Conservation (phyloP, 1,140 invertebrate species). For the Ganaspis sp. region DNA sequence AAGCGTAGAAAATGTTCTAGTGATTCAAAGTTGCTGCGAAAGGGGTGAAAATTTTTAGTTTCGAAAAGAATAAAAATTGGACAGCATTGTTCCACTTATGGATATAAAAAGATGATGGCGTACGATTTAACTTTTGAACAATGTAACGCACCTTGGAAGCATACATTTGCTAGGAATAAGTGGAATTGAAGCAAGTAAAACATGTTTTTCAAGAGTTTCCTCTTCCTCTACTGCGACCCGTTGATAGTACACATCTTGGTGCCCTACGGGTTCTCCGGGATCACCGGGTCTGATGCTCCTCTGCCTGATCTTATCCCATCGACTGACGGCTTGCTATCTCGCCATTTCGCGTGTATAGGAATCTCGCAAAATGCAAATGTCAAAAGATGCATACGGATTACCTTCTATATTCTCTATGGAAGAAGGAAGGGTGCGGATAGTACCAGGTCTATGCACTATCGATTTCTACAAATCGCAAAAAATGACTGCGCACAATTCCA, state of each 20-base stretch:
- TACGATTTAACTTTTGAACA: neutral
- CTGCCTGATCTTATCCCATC: constrained; percentile 45
- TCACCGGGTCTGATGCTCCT: constrained; percentile 6
- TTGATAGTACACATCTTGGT: constrained; percentile 8
- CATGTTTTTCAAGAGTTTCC: neutral
- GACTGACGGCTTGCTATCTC: constrained; percentile 41
- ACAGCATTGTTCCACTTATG: neutral
- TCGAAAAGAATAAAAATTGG: too few relatives aligned
- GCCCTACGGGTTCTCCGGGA: constrained; percentile 23
- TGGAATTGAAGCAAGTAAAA: neutral
- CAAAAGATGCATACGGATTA: constrained; percentile 37
- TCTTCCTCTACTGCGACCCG: neutral
- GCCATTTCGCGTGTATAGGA: constrained; percentile 4
- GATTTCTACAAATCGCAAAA: constrained; percentile 18
- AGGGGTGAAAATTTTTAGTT: too few relatives aligned
- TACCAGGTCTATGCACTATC: constrained; percentile 1
- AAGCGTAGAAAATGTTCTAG: too few relatives aligned
- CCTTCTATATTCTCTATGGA: constrained; percentile 2
- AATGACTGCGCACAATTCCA: neutral
- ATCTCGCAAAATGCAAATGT: constrained; percentile 45
- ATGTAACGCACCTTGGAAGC: neutral
- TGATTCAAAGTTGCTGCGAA: too few relatives aligned
- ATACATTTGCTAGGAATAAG: neutral
- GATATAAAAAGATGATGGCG: neutral
- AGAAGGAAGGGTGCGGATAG: neutral